Base-by-base conservation (phyloP, 2,113 vertebrate species). In the Pleuronectes platessa region DNA sequence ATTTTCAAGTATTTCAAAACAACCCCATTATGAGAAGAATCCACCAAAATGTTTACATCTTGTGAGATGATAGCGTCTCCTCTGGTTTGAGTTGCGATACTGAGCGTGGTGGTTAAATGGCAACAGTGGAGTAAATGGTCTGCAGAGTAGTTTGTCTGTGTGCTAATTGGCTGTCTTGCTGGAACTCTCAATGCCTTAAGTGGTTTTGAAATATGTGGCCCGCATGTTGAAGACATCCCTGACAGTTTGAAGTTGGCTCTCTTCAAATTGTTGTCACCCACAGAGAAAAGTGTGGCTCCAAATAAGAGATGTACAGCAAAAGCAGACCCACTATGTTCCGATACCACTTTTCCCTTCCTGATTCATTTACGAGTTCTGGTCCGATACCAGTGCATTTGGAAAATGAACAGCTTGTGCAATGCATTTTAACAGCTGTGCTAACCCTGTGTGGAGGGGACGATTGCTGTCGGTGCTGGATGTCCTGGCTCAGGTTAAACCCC, bases 1-100 rank as follows among this genome's bases (percentile, higher is more conserved):
- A 49, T 18, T 18, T 18, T 18, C 5, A 49, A 49, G 45, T 64
- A 26, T 68, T 54, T 65, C 59, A 18, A 74, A 80, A 78, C 70
- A 60, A 13, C 18, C 24, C 13, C 26, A n/a, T 53, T n/a, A 49
- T 2, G 45, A 15, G 15, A 11, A 13, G 45, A 49, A 49, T 49
- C 45, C 45, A 49, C 51, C 51, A 1, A 51, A n/a, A 7, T 37
- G 2, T 53, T 24, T 74, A 0, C 0, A 15, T 51, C 21, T 71
- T 58, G 71, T 56, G 31, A 73, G 56, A 61, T 35, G 23, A n/a
- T 13, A 12, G 20, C 55, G 51, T 1, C 8, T 13, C 49, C 49
- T 64, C 26, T 1, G 12, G 17, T 51, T 31, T 61, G 23, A 31
- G 42, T 15, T n/a, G 1, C 13, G 14, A 15, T 21, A 42, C 40